These are phyloP conservation scores for Pandemis heparana DNA, from an alignment of 2,888 invertebrate species.

Conservation along the genomic window DNA sequence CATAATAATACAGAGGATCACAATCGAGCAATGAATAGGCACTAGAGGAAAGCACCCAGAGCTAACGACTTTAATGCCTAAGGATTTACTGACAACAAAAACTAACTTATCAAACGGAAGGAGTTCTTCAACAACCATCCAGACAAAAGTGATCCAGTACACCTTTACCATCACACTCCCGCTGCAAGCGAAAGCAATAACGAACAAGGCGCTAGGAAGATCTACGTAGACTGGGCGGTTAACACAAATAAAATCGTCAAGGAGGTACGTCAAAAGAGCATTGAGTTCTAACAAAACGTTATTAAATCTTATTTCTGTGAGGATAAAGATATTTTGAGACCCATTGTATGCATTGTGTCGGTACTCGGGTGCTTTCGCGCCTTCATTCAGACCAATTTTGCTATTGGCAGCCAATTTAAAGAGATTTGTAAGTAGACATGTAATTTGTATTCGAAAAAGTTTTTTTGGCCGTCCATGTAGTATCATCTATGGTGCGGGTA, in stretches of 20 bases:
- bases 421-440: constrained; percentile 16
- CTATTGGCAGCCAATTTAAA: constrained; percentile 46
- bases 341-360: constrained; percentile 58
- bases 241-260: constrained; percentile 63
- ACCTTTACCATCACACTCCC: constrained; percentile 39
- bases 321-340: constrained; percentile 65
- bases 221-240: constrained; percentile 57
- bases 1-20: constrained; percentile 5
- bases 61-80: constrained; percentile 52
- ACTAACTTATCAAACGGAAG: constrained; percentile 70
- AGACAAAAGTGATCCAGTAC: constrained; percentile 56
- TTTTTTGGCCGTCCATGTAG: neutral
- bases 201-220: constrained; percentile 43
- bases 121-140: constrained; percentile 55
- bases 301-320: constrained; percentile 76
- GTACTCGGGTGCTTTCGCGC: constrained; percentile 58
- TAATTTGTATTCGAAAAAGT: neutral
- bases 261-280: constrained; percentile 74
- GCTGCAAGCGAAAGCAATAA: constrained; percentile 43
- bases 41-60: constrained; percentile 51
- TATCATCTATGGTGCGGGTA: neutral
- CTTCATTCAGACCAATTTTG: constrained; percentile 55
- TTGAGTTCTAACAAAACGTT: constrained; percentile 75
- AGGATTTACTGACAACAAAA: constrained; percentile 70
- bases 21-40: constrained; percentile 35